Base-by-base conservation (phyloP, 2,888 invertebrate genomes). In the Tholera decimalis region DNA sequence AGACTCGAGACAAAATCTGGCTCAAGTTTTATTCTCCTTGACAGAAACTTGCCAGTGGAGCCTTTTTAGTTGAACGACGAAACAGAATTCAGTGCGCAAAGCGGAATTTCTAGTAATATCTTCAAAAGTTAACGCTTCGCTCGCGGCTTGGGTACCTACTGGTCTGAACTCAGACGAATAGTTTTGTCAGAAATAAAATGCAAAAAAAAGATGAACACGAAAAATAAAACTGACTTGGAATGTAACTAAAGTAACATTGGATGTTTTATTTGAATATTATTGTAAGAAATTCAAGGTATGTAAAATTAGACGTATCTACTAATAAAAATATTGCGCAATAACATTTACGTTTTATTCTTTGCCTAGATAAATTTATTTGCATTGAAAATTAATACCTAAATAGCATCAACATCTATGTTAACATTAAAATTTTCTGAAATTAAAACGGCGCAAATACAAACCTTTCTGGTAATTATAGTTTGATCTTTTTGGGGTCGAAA, bases 21-120 rank as follows among this genome's bases (percentile, higher is more conserved):
- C 65, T 66, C 62, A 80, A 80, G 69, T 83, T 83, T 82, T 83
- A 83, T 83, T 80, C 76, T 80, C 54, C 73, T 74, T 76, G 81
- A 82, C 79, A 72, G 83, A 82, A 83, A 82, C 65, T 82, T 82
- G 65, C 69, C 65, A 71, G 79, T 70, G 53, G 73, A 75, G 69
- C 67, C 83, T 83, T 83, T 80, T 83, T 76, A 78, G 76, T 78
- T 77, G 79, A 79, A 73, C 72, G 69, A 70, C 59, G 69, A 82
- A 76, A 80, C 83, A 80, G 72, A 80, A 82, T 80, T 80, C 73
- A 78, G 65, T 72, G 47, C 50, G 63, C 73, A 60, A 61, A 72
- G 76, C 65, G 62, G 71, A 78, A 78, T 78, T 64, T 70, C 71
- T 80, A 72, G 78, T 78, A 71, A 80, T 78, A 76, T 78, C 63